phyloP scores from a whole-genome alignment of 2,888 invertebrate genomes.

The Drosophila falleni region DNA sequence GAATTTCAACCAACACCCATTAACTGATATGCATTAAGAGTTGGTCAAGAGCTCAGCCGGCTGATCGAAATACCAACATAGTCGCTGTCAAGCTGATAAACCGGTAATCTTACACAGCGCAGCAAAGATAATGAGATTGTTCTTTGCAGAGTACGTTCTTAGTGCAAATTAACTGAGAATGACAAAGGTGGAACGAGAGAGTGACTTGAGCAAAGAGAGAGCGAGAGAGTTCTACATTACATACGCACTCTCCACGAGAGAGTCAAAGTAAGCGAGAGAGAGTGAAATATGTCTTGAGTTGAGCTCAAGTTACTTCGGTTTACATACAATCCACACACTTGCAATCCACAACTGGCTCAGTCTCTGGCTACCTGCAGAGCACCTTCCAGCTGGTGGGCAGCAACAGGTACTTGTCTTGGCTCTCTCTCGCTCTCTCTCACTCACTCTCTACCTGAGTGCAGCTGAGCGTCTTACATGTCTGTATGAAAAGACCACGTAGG shows the following conservation, averaged over 20 bases:
- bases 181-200: not conserved
- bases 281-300: not conserved
- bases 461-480: slow-evolving; percentile 27
- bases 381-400: slow-evolving; percentile 48
- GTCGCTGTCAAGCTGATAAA: slow-evolving; percentile 52
- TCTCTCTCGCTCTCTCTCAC: slow-evolving; percentile 11
- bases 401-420: slow-evolving; percentile 53
- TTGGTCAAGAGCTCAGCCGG: slow-evolving; percentile 46
- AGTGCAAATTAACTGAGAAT: slow-evolving; percentile 13
- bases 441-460: slow-evolving; percentile 32
- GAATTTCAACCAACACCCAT: slow-evolving; percentile 43
- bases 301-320: not conserved
- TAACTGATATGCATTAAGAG: slow-evolving; percentile 37
- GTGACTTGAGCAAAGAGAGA: not conserved
- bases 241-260: slow-evolving; percentile 30
- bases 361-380: slow-evolving; percentile 28
- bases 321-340: slow-evolving; percentile 47
- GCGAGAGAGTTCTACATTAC: slow-evolving; percentile 6
- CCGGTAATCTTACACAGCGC: slow-evolving; percentile 56
- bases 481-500: slow-evolving; percentile 62
- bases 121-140: slow-evolving; percentile 23
- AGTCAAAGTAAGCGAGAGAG: not conserved
- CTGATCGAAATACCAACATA: slow-evolving; percentile 50
- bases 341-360: slow-evolving; percentile 44
- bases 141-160: slow-evolving; percentile 20